Evolutionary conservation across 1,140 invertebrate genomes (phyloP), one percentile per base, ranked within the genome.

Genomic region (Subanguina moxae): DNA sequence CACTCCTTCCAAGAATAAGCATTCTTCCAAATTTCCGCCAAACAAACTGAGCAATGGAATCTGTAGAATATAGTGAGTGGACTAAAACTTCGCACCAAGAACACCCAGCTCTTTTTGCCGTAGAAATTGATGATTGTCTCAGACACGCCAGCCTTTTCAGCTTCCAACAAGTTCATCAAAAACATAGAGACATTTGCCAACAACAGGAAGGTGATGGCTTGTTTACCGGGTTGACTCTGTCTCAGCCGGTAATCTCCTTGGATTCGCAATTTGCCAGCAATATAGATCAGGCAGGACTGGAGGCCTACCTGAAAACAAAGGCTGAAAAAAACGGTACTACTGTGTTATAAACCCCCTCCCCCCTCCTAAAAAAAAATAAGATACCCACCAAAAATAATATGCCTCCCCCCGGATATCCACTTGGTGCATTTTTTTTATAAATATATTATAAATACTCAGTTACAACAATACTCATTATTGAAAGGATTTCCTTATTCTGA

Each of bases 21-120:
- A 42, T 71, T 80, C 32, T 81, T 81, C 80, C 80, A 81, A 11
- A 81, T 70, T 62, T 81, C 79, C 9, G 78, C 80, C 21, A 81
- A 70, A 65, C 78, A 82, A 46, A 82, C 80, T 8, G 79, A 82
- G 57, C 69, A 71, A 58, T 81, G 79, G 48, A 81, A 81, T 13
- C 79, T 80, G 57, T 77, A 81, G 62, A 81, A 81, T 15, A 82
- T 81, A 19, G 80, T 81, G n/a, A 81, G 66, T 0, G 79, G 79
- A 17, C 64, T 67, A 46, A 80, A 82, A 25, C 72, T 70, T 11
- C 80, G 72, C 1, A 80, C 78, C n/a, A 80, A 66, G 57, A 80
- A 77, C 5, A 80, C 80, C 78, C 78, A 80, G 28, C 70, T 76
- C 19, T 74, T 62, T 38, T 79, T 75, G 8, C 80, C 80, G 59